Evolutionary conservation across 92 coral and sea anemone genomes (phyloP), one percentile per base, ranked within the genome.

Genomic region (Epizoanthus scotinus): DNA sequence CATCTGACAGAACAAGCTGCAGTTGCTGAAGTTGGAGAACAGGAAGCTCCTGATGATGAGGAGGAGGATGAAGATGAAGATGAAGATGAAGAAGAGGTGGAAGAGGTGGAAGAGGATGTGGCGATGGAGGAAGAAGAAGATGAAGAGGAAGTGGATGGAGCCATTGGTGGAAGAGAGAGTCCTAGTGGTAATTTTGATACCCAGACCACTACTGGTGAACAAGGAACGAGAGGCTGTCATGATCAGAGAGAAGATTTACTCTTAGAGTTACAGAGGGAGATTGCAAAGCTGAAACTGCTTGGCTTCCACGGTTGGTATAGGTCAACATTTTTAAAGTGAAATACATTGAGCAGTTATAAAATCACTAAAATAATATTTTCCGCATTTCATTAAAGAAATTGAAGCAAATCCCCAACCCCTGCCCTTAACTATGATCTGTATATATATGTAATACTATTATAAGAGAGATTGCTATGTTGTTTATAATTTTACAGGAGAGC

Each of bases 231-330:
- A 24, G 74, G 25, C 62, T 20, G 13, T 14, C 38, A 82, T 38
- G 78, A 85, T 9, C 62, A 82, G 55, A 68, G 86, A 77, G 86
- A 89, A 67, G 88, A 89, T 6, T 71, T 90, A 40, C 74, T 92
- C 54, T 70, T 82, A 14, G 97, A 92, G 74, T 59, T 92, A 49
- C 97, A 92, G 88, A 79, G 79, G 61, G 94, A 92, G 53, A 90
- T 92, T 50, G 87, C 85, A 36, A 83, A 91, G 49, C 71, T 92
- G 14, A 87, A 71, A 38, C 73, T 90, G 21, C 90, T 85, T 3
- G 89, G 91, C 15, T 90, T 86, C 12, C 67, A 73, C 47, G 94
- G 94, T 59, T 80, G 63, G 63, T 75, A 31, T 20, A 28, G 20
- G 22, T 13, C 63, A 14, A n/a, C 26, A 13, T 27, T 27, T 24